Percentiles rank a stretch among this genome's conserved stretches.
These are phyloP conservation scores for Zoanthus gigantus DNA, from an alignment of 92 coral and sea anemone species.

Conservation along the genomic window DNA sequence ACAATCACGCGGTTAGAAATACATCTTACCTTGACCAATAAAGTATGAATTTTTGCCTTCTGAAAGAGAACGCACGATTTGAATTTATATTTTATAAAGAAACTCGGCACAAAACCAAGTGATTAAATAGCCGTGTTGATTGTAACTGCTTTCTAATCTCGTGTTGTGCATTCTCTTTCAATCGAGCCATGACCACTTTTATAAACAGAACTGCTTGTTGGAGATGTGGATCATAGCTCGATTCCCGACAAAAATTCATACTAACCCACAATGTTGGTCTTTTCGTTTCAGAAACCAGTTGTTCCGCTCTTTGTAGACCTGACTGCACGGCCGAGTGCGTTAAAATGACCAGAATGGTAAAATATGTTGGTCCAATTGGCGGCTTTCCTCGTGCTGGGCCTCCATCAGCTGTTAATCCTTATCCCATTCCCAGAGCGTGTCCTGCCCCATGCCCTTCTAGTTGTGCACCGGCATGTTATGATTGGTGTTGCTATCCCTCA, in stretches of 20 bases:
- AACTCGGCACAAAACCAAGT: background rate
- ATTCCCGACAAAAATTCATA: conserved; percentile 72
- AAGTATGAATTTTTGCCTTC: conserved; percentile 69
- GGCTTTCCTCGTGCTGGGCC: conserved; percentile 93
- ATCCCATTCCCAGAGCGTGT: conserved; percentile 74
- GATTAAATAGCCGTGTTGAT: conserved; percentile 57
- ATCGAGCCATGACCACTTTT: conserved; percentile 4
- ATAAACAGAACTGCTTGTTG: background rate
- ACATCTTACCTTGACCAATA: conserved; percentile 69
- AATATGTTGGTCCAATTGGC: conserved; percentile 67
- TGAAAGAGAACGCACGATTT: conserved; percentile 67
- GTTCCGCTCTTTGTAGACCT: conserved; percentile 52
- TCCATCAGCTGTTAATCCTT: conserved; percentile 80
- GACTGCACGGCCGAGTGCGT: conserved; percentile 46
- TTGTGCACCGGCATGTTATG: conserved; percentile 88
- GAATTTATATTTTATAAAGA: background rate
- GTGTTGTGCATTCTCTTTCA: conserved; percentile 31
- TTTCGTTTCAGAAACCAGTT: conserved; percentile 51
- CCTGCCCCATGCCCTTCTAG: conserved; percentile 72
- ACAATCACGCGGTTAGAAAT: conserved; percentile 43
- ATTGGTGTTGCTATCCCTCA: conserved; percentile 61
- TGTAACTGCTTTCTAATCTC: conserved; percentile 53
- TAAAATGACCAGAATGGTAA: conserved; percentile 18
- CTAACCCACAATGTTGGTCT: conserved; percentile 60
- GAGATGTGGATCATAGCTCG: conserved; percentile 4